Evolutionary conservation across 2,113 vertebrate genomes (phyloP).

Genomic region (Sapajus apella): DNA sequence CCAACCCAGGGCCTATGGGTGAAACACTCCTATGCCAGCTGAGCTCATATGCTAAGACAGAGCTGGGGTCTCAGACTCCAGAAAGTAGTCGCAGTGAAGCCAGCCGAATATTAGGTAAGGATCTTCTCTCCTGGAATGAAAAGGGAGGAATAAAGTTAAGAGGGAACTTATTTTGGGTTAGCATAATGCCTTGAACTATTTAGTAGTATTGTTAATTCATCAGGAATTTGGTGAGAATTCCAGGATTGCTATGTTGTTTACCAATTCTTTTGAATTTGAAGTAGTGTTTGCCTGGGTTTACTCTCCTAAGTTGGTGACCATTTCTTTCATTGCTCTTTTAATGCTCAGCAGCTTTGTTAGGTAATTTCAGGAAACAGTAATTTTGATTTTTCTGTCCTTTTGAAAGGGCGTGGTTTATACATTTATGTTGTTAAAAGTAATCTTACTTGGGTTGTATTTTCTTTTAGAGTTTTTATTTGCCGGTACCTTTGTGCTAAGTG

Average conservation of each 20-base stretch:
- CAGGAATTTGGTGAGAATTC: constrained; percentile 26
- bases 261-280: constrained; percentile 40
- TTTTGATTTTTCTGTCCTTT: constrained; percentile 23
- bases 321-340: constrained; percentile 38
- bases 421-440: background rate
- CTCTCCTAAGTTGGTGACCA: background rate
- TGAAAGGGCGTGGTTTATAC: background rate
- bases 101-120: constrained; percentile 91
- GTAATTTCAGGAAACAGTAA: constrained; percentile 26
- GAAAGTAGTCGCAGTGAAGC: constrained; percentile 91
- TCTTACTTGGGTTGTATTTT: background rate
- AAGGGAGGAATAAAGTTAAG: background rate
- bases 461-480: background rate
- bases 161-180: background rate
- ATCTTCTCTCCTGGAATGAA: background rate
- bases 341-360: constrained; percentile 3
- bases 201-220: background rate
- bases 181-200: background rate
- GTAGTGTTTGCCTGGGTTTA: constrained; percentile 22
- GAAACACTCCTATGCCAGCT: constrained; percentile 95
- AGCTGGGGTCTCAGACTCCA: constrained; percentile 83
- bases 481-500: background rate
- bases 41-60: constrained; percentile 90
- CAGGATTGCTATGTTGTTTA: background rate
- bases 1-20: constrained; percentile 85